A percentile compares a stretch with the other conserved stretches of the same genome.
These are phyloP conservation scores for Apodemia duryi DNA, from an alignment of 2,888 invertebrate genomes.

Conservation along the genomic window DNA sequence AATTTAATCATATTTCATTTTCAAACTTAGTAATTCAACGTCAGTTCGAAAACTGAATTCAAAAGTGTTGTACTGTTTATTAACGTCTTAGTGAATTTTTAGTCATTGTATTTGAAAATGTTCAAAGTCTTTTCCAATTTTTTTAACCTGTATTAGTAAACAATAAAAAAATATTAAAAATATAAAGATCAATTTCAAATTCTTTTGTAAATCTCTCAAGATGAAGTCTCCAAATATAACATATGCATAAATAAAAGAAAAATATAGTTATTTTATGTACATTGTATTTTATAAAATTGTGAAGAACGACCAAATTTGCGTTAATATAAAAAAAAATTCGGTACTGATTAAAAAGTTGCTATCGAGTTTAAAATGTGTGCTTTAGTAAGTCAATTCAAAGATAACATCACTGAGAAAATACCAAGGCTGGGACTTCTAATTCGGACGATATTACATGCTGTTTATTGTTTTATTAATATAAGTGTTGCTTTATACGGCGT, in stretches of 20 bases:
- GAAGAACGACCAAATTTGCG: background rate
- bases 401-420: background rate
- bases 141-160: too few species aligned
- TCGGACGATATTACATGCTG: background rate
- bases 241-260: background rate
- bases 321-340: background rate
- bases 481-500: background rate
- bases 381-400: background rate
- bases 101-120: too few species aligned
- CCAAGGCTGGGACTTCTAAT: background rate
- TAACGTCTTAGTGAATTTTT: too few species aligned
- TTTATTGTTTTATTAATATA: background rate
- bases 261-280: background rate
- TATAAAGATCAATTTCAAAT: too few species aligned
- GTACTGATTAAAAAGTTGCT: background rate
- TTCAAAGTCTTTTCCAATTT: too few species aligned
- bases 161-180: too few species aligned
- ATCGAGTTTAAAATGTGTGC: background rate
- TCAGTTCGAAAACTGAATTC: too few species aligned
- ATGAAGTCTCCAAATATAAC: background rate
- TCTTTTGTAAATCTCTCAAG: background rate
- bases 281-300: background rate
- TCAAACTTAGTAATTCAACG: too few species aligned
- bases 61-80: too few species aligned
- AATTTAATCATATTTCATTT: too few species aligned